phyloP scores from a whole-genome alignment of 2,888 invertebrate species.

The Hyalella azteca region DNA sequence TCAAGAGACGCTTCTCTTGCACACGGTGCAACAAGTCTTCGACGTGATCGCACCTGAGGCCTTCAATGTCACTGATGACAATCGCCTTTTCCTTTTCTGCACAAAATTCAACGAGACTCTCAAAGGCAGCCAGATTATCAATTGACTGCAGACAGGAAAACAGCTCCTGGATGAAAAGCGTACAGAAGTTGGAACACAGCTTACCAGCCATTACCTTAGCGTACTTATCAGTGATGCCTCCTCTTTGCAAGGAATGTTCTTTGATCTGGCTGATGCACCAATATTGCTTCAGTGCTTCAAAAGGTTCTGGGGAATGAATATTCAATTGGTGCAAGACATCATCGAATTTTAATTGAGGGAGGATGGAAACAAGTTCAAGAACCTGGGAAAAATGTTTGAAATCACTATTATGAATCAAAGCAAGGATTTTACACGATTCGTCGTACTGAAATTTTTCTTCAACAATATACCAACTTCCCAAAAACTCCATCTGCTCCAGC shows the following conservation, averaged over 20 bases:
- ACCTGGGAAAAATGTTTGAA: too few species aligned
- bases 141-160: not conserved
- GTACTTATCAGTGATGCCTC: not conserved
- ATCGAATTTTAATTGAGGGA: not conserved
- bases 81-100: not conserved
- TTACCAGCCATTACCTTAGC: not conserved
- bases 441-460: too few species aligned
- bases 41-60: not conserved
- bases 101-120: not conserved
- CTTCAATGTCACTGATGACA: not conserved
- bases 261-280: not conserved
- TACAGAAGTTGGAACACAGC: not conserved
- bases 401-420: too few species aligned
- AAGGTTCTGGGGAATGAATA: not conserved
- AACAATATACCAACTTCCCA: too few species aligned
- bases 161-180: not conserved
- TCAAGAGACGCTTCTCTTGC: not conserved
- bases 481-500: too few species aligned
- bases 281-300: not conserved
- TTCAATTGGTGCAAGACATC: not conserved
- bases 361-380: not conserved
- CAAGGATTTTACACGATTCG: too few species aligned
- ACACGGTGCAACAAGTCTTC: not conserved
- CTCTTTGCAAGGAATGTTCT: too few species aligned
- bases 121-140: not conserved